phyloP scores from a whole-genome alignment of 2,888 invertebrate species.

The Xylota sylvarum region DNA sequence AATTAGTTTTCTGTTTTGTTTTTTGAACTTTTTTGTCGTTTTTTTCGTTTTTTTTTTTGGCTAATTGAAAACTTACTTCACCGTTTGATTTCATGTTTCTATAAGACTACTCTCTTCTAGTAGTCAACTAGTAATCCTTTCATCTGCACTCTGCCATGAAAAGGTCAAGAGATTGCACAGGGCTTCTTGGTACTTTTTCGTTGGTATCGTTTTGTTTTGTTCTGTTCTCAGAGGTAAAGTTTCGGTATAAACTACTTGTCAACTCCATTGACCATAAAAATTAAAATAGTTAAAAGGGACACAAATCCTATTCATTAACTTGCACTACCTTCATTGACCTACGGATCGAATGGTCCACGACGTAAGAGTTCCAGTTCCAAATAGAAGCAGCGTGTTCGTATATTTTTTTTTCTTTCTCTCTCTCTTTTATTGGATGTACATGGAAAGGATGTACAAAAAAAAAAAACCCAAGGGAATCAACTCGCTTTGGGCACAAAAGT shows the following conservation, averaged over 20 bases:
- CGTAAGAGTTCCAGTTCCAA: constrained; percentile 15
- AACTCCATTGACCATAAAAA: constrained; percentile 74
- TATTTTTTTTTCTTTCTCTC: neutral
- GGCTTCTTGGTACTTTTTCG: constrained; percentile 54
- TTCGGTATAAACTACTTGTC: constrained; percentile 65
- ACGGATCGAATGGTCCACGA: constrained; percentile 1
- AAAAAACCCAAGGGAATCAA: neutral
- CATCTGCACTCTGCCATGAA: constrained; percentile 62
- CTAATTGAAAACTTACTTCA: constrained; percentile 61
- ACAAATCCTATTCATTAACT: constrained; percentile 68
- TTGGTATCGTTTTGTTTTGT: constrained; percentile 26
- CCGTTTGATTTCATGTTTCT: constrained; percentile 39
- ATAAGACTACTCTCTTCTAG: constrained; percentile 1
- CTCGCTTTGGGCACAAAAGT: constrained; percentile 6
- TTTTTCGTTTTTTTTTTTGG: neutral
- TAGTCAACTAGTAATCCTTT: constrained; percentile 58
- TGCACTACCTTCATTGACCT: constrained; percentile 45
- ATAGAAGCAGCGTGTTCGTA: neutral
- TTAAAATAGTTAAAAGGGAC: constrained; percentile 72
- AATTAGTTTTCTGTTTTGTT: constrained; percentile 51
- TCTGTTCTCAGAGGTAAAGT: constrained; percentile 41
- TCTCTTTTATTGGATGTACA: neutral
- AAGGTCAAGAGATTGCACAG: constrained; percentile 63
- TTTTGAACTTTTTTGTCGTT: neutral
- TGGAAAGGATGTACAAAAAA: neutral